Evolutionary conservation across 2,888 invertebrate genomes (phyloP), one percentile per base, ranked within the genome.

Genomic region (Limnephilus auricula): DNA sequence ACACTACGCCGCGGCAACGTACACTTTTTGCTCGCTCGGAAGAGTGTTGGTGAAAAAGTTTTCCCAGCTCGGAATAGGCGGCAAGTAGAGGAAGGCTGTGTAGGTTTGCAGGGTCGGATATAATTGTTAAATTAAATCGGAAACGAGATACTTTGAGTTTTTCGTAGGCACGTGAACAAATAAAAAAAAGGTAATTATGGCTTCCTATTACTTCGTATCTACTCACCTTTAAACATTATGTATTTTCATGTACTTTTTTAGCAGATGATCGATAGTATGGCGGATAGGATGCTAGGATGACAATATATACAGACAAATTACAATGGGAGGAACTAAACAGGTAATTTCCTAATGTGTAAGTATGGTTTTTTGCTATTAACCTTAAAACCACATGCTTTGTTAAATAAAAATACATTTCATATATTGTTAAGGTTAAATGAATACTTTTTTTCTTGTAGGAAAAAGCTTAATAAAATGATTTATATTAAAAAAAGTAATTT

Each of bases 21-120:
- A 90, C 90, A 91, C 92, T 93, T 93, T 93, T 93, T 93, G 93
- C 93, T 91, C 80, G 85, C 89, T 80, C 65, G 90, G 90, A 91
- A 92, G 92, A 92, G 90, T 89, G 92, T 92, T 90, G 90, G 92
- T 91, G 90, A 91, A 90, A 92, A 92, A 92, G 80, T 92, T 92
- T 92, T 89, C 91, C 91, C 83, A 87, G 91, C 91, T 83, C 83
- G 79, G 78, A 83, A 83, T 79, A 65, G 92, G 89, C 90, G 90
- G 90, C 89, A 90, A 89, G 91, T 84, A 89, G 90, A 83, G 34
- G 89, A 91, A 83, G 83, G 89, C 82, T 89, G 85, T 83, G 78
- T 89, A 80, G 82, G 92, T 88, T 88, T 88, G 10, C 80, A 82
- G 89, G 45, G 80, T 45, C 79, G 89, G 40, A 91, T 65, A 31